Base-by-base conservation (phyloP, 2,113 vertebrate species). In the Acanthochromis polyacanthus region DNA sequence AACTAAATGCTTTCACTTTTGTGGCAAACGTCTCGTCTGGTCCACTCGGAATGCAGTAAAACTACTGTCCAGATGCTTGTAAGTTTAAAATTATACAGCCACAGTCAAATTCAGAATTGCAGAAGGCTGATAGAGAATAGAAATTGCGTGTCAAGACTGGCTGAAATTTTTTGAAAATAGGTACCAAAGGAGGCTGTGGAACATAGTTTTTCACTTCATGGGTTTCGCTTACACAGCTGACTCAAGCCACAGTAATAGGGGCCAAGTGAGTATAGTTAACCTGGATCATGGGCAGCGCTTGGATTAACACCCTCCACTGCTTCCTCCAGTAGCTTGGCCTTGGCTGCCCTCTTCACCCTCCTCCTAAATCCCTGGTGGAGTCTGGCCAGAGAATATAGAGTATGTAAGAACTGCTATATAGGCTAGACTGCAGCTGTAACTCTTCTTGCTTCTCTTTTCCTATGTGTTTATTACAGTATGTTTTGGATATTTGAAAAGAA, bases 161-260 rank as follows among this genome's bases (percentile, higher is more conserved):
- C 1, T 32, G 19, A 72, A 48, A 40, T 43, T 55, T 5, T 32
- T 50, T 45, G 36, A 67, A 78, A 51, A 71, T n/a, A 56, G 48
- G 30, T 63, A 73, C 48, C 69, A 76, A 72, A 36, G 48, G 71
- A 70, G 22, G 63, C 20, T 66, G 36, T 48, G 50, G 46, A 58
- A 25, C 28, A 40, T 70, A 8, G 48, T 43, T 83, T 78, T 81
- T 53, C 32, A 74, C 68, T 57, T 79, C 7, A 66, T 66, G 36
- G 51, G 32, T 75, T 74, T 28, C 0, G 14, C 61, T 81, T 69
- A 55, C 58, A 81, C 57, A 71, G 65, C 55, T 79, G 71, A 71
- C 67, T 81, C 28, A 75, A 81, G 62, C 72, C 81, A 75, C 65
- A 86, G 53, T 63, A 64, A 78, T 30, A 53, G 62, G 76, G 72